phyloP scores from a whole-genome alignment of 2,113 vertebrate species.

The Tetrax tetrax region DNA sequence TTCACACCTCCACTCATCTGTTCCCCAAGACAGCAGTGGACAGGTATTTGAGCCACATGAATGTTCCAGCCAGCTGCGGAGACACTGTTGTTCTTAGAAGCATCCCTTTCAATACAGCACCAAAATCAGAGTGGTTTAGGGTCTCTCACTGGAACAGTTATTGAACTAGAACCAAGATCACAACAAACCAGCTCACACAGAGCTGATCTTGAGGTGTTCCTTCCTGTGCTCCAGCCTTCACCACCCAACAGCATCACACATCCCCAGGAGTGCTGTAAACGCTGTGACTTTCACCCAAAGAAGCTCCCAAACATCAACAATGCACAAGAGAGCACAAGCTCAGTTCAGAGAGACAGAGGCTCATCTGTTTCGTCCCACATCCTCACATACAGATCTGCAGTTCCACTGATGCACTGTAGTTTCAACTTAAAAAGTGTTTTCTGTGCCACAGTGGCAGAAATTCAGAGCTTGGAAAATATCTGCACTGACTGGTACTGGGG shows the following conservation, averaged over 20 bases:
- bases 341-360: not conserved
- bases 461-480: not conserved
- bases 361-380: accelerated
- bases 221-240: not conserved
- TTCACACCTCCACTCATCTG: not conserved
- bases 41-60: accelerated
- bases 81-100: no score
- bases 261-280: not conserved
- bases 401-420: accelerated
- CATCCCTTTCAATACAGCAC: not conserved
- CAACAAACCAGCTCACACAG: not conserved
- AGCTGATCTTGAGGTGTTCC: not conserved
- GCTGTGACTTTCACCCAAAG: not conserved
- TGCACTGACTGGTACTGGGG: not conserved
- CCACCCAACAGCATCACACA: accelerated
- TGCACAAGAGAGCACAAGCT: not conserved
- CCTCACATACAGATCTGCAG: not conserved
- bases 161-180: not conserved
- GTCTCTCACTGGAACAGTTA: not conserved
- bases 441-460: not conserved
- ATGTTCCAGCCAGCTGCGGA: not conserved
- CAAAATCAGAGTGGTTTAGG: not conserved
- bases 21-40: not conserved
- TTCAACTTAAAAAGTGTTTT: not conserved
- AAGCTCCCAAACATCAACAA: accelerated